Conservation (phyloP, 2,888 invertebrate genomes). For the Eledone cirrhosa region DNA sequence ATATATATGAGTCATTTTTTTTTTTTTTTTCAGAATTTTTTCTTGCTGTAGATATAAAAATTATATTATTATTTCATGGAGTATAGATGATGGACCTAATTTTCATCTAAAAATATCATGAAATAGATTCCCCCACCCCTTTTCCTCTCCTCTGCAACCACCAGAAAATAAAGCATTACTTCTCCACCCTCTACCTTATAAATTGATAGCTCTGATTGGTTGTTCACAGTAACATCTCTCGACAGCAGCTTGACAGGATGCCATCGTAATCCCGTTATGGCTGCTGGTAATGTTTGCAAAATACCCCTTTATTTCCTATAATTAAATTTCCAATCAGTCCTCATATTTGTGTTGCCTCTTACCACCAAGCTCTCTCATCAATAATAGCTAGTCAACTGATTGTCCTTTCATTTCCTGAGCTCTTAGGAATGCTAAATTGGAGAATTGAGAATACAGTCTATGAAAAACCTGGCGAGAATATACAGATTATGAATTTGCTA, state of each 20-base stretch:
- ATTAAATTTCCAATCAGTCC: conserved; percentile 27
- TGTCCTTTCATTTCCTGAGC: conserved; percentile 28
- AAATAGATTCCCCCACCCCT: background rate
- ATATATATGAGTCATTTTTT: too few relatives aligned
- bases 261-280: conserved; percentile 27
- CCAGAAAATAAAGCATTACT: background rate
- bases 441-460: conserved; percentile 16
- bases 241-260: conserved; percentile 25
- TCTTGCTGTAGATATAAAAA: too few relatives aligned
- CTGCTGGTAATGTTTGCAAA: conserved; percentile 27
- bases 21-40: too few relatives aligned
- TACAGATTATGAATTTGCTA: conserved; percentile 1
- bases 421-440: conserved; percentile 16
- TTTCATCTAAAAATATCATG: too few relatives aligned
- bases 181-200: background rate
- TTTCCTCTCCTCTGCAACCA: background rate
- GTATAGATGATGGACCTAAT: too few relatives aligned
- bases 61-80: too few relatives aligned
- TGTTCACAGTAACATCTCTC: conserved; percentile 24
- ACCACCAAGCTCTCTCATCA: conserved; percentile 20
- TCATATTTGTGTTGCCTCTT: conserved; percentile 28
- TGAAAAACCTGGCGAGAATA: conserved; percentile 17
- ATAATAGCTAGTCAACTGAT: conserved; percentile 20
- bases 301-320: conserved; percentile 27
- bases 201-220: conserved; percentile 18